Base-by-base conservation (phyloP, 2,113 vertebrate genomes). In the Pedetes capensis region DNA sequence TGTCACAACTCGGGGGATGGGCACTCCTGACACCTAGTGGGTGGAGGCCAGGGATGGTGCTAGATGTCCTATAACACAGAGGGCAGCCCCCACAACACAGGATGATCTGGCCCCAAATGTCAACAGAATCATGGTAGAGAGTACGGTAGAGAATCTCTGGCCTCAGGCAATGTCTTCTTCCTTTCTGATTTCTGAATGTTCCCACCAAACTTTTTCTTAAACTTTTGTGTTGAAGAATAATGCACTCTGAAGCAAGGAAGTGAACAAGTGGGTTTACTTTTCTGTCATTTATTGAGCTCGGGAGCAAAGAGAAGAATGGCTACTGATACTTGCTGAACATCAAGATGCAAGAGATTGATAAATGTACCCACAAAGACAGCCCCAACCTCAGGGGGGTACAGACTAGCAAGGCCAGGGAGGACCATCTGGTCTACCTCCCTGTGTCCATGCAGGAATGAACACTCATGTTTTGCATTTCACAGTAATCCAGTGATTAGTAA, bases 1-100 rank as follows among this genome's bases (percentile, higher is more conserved):
- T 17, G 6, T 61, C 20, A 17, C 0, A 13, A 80, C 18, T 23
- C 2, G 10, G 23, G 5, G 20, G 29, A 4, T 0, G 17, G 8
- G 29, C 4, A 20, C 23, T 59, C 37, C 71, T 23, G 69, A 34
- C 13, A 80, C 17, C 64, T 34, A 29, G 11, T 34, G 25, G 47
- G 59, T 14, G 16, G 63, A 47, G 20, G 29, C 17, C 44, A 78
- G 37, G 18, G 57, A 14, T 51, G 22, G 20, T 55, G 13, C 79
- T 55, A 32, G 72, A 20, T 29, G 42, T 22, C 11, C 16, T 12
- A 27, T 0, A 0, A 3, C 3, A 25, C 25, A 47, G 69, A 74
- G 27, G n/a, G 14, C 29, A 42, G 37, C 5, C 44, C n/a, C 37
- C 34, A 37, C 37, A 39, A 29, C 34, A 42, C 16, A 29, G 23